These are phyloP conservation scores for Tetranychus cinnabarinus DNA, from an alignment of 1,140 invertebrate genomes.

Conservation along the genomic window DNA sequence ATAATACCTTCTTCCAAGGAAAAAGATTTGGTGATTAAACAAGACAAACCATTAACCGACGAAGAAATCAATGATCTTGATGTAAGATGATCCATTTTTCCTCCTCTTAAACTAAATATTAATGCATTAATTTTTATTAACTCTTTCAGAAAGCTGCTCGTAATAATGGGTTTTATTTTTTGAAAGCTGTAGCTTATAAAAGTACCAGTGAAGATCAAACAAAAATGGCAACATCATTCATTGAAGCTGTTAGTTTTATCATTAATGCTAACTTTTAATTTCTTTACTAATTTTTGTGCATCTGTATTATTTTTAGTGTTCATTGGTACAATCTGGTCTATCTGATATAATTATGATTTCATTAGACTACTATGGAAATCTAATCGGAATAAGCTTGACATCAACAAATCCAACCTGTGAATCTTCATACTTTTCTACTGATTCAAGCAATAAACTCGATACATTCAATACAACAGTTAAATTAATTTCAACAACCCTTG, in stretches of 20 bases:
- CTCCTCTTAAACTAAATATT: no score
- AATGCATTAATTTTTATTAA: neutral
- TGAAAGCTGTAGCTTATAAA: conserved; percentile 4
- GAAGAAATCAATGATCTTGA: neutral
- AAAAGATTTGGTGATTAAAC: neutral
- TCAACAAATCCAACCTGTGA: conserved; percentile 13
- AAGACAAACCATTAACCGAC: neutral
- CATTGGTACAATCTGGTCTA: conserved; percentile 33
- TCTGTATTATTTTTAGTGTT: conserved; percentile 24
- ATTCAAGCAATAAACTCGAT: conserved; percentile 14
- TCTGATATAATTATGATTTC: conserved; percentile 44
- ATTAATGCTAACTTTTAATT: conserved; percentile 9
- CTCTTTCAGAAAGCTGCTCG: neutral
- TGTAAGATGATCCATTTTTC: no score
- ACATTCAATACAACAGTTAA: conserved; percentile 44
- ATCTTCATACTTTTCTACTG: neutral
- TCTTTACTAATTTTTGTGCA: no score
- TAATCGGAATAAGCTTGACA: conserved; percentile 37
- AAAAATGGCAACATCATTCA: neutral
- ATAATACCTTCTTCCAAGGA: neutral
- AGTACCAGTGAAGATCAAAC: neutral
- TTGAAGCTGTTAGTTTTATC: neutral
- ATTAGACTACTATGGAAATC: conserved; percentile 40
- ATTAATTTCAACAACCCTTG: conserved; percentile 40
- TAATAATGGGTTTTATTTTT: conserved; percentile 1